Percentiles rank a stretch among this genome's conserved stretches.
Conservation (phyloP, 2,888 invertebrate species). For the Stratiomys singularior region DNA sequence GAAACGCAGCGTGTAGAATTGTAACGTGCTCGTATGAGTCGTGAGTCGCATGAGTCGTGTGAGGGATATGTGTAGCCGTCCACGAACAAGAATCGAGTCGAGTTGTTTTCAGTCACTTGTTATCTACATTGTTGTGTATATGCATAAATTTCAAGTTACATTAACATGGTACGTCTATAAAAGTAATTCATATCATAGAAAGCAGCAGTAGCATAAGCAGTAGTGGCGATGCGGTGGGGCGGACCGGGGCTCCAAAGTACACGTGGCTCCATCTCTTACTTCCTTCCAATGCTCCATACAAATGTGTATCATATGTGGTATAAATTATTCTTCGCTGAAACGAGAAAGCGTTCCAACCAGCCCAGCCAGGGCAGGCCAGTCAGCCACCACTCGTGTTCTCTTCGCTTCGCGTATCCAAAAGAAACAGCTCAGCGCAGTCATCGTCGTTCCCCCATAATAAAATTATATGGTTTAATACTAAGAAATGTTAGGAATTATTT, state of each 20-base stretch:
- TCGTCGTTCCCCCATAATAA: slow-evolving; percentile 46
- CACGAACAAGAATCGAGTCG: slow-evolving; percentile 33
- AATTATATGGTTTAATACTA: slow-evolving; percentile 49
- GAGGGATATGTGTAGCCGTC: not conserved
- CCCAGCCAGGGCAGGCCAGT: not conserved
- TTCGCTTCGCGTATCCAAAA: slow-evolving; percentile 4
- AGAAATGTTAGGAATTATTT: slow-evolving; percentile 48
- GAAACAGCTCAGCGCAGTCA: slow-evolving; percentile 33
- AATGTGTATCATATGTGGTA: slow-evolving; percentile 44
- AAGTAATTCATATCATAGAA: slow-evolving; percentile 43
- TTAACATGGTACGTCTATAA: slow-evolving; percentile 44
- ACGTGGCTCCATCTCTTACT: slow-evolving; percentile 44
- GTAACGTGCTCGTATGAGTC: not conserved
- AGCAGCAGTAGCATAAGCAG: slow-evolving; percentile 6
- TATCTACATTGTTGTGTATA: slow-evolving; percentile 41
- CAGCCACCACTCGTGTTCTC: slow-evolving; percentile 28
- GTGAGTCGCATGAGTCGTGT: not conserved
- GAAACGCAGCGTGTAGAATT: not conserved
- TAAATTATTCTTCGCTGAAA: slow-evolving; percentile 44
- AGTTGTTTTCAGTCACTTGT: slow-evolving; percentile 25
- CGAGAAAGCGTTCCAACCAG: slow-evolving; percentile 31
- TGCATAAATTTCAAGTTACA: slow-evolving; percentile 45
- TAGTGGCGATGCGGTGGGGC: not conserved
- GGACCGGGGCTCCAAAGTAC: not conserved
- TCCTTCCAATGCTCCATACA: slow-evolving; percentile 32